Base-by-base conservation (phyloP, 37 sponge, comb jelly and placozoan species). In the Diacarnus erythraeanus region DNA sequence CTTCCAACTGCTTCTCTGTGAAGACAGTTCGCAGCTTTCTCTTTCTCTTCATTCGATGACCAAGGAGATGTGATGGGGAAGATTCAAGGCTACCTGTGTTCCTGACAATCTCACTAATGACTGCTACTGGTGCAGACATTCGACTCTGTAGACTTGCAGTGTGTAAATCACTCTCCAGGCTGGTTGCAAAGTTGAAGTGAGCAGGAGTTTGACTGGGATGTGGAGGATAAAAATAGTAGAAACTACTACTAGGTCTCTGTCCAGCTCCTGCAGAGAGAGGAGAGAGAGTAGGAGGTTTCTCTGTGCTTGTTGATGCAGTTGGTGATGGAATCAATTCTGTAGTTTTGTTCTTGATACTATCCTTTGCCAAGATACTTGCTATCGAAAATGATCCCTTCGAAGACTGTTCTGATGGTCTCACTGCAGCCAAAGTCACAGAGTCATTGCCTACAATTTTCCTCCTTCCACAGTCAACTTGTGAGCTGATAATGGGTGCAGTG, bases 21-120 rank as follows among this genome's bases (percentile, higher is more conserved):
- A 97, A 97, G 39, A 97, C 95, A 12, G 98, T 97, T 38, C 98
- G 74, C 6, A 91, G 74, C 76, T 97, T 97, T 77, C 98, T 79
- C 70, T 88, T 88, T 61, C 78, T 81, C 58, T 82, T 82, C 68
- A 77, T 63, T 22, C 83, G 42, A 18, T 71, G 65, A 17, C 82
- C 67, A 17, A 86, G 42, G 25, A 81, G 70, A 39, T 71, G 72
- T 20, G 60, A 35, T 12, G 72, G 68, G 35, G 38, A 29, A 18
- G 20, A 26, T 9, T 61, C 68, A 51, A 79, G 30, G 38, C 47
- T 29, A 39, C 65, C 57, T 56, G 79, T 69, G 68, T 67, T 82
- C 21, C 75, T 61, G 38, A 82, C 83, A 38, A 82, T 82, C 66
- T 82, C 83, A 43, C 83, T 66, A 66, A 82, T 82, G 57, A 82